Conservation (phyloP, 2,888 invertebrate genomes). For the Netelia virgata region DNA sequence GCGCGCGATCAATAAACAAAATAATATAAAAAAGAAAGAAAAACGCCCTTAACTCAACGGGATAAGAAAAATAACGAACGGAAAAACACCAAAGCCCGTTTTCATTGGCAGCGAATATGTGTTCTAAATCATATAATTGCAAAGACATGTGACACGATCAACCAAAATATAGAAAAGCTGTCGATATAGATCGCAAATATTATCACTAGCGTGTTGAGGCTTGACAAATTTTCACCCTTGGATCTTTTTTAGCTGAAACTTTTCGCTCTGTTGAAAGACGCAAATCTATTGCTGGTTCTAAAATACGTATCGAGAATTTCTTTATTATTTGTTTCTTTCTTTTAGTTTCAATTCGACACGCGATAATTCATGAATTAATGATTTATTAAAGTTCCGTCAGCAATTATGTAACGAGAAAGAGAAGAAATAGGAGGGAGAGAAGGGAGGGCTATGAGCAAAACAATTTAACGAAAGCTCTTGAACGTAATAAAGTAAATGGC, state of each 20-base stretch:
- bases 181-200: too few relatives aligned
- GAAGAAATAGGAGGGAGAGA: not conserved
- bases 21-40: constrained; percentile 27
- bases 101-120: constrained; percentile 15
- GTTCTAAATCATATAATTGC: constrained; percentile 35
- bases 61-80: not conserved
- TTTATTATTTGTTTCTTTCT: not conserved
- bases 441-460: constrained; percentile 23
- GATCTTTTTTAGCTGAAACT: not conserved
- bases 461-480: constrained; percentile 24
- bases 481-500: constrained; percentile 71
- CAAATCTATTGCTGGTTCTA: not conserved
- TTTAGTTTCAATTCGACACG: constrained; percentile 22
- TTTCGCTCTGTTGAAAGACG: constrained; percentile 20
- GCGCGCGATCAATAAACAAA: constrained; percentile 56
- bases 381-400: not conserved
- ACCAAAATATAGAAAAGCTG: too few relatives aligned
- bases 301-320: not conserved
- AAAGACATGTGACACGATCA: not conserved
- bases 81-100: not conserved
- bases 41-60: not conserved
- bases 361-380: constrained; percentile 14
- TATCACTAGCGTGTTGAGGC: not conserved
- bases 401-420: constrained; percentile 35
- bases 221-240: not conserved